Percentiles rank a stretch among this genome's conserved stretches.
Conservation (phyloP, 1,140 invertebrate genomes). For the Papilio machaon region DNA sequence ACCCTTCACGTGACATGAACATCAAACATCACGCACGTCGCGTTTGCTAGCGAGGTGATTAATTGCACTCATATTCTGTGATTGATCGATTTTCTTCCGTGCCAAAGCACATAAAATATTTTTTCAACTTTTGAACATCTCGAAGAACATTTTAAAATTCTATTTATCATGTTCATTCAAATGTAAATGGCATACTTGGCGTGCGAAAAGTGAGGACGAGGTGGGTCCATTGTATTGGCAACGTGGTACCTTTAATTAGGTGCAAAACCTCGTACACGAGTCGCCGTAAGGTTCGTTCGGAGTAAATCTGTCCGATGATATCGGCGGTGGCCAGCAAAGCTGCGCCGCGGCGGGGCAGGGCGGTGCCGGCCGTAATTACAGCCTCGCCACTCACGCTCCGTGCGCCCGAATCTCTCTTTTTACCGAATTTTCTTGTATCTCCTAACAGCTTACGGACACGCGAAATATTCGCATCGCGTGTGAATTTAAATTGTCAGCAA, state of each 20-base stretch:
- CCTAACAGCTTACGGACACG: conserved; percentile 73
- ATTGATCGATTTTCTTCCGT: conserved; percentile 69
- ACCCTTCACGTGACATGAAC: conserved; percentile 42
- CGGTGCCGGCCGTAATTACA: conserved; percentile 67
- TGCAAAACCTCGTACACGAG: conserved; percentile 60
- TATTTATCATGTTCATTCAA: conserved; percentile 69
- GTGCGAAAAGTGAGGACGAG: conserved; percentile 57
- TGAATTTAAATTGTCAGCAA: conserved; percentile 66
- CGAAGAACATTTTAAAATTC: conserved; percentile 67
- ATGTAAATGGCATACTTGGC: conserved; percentile 61
- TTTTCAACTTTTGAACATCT: conserved; percentile 52
- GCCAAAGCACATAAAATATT: conserved; percentile 49
- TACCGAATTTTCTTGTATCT: conserved; percentile 68
- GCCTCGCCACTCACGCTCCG: conserved; percentile 60
- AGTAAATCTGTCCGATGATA: conserved; percentile 58
- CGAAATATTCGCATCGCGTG: conserved; percentile 74
- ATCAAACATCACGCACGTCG: conserved; percentile 47
- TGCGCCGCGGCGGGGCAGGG: conserved; percentile 60
- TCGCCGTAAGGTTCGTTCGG: conserved; percentile 46
- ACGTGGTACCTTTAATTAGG: conserved; percentile 61
- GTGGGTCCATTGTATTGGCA: conserved; percentile 30
- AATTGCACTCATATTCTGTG: conserved; percentile 63
- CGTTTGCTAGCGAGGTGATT: conserved; percentile 65
- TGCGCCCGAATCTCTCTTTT: conserved; percentile 65
- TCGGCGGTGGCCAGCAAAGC: conserved; percentile 55